phyloP scores from a whole-genome alignment of 1,140 invertebrate genomes.

The Ceratoteleas bidentatus region DNA sequence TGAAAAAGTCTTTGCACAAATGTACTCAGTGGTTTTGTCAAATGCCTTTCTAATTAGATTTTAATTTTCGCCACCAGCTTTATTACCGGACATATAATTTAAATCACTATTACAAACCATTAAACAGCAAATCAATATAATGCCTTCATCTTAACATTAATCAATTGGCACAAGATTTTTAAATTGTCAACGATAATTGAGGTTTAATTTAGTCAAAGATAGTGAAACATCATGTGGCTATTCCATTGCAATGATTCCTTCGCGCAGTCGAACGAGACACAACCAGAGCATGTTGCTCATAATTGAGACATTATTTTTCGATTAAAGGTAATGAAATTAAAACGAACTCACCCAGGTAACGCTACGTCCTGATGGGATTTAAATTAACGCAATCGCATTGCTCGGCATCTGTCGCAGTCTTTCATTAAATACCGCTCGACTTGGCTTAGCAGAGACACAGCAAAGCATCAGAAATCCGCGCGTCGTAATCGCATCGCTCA shows the following conservation, averaged over 20 bases:
- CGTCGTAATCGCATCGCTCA: constrained; percentile 24
- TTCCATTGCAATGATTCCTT: not conserved
- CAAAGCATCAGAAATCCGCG: constrained; percentile 41
- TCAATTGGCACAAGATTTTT: not conserved
- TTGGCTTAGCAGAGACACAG: constrained; percentile 36
- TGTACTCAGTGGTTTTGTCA: too few relatives aligned
- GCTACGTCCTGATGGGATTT: constrained; percentile 73
- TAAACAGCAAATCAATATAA: too few relatives aligned
- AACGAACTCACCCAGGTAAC: constrained; percentile 60
- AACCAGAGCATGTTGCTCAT: constrained; percentile 35
- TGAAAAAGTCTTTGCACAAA: too few relatives aligned
- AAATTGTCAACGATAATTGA: constrained; percentile 6
- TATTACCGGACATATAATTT: too few relatives aligned
- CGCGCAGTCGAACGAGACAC: constrained; percentile 6
- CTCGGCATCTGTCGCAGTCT: constrained; percentile 75
- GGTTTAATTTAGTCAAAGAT: constrained; percentile 21
- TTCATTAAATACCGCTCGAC: constrained; percentile 77
- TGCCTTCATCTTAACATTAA: too few relatives aligned
- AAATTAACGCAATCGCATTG: constrained; percentile 73
- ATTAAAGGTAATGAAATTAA: constrained; percentile 71
- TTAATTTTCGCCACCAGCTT: too few relatives aligned
- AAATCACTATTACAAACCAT: too few relatives aligned
- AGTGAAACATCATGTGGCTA: constrained; percentile 1
- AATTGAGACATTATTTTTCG: constrained; percentile 76
- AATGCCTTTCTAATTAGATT: too few relatives aligned